Evolutionary conservation across 2,797 vertebrate species (phyloP), one percentile per base, ranked within the genome.

Genomic region (Eulemur mongoz): DNA sequence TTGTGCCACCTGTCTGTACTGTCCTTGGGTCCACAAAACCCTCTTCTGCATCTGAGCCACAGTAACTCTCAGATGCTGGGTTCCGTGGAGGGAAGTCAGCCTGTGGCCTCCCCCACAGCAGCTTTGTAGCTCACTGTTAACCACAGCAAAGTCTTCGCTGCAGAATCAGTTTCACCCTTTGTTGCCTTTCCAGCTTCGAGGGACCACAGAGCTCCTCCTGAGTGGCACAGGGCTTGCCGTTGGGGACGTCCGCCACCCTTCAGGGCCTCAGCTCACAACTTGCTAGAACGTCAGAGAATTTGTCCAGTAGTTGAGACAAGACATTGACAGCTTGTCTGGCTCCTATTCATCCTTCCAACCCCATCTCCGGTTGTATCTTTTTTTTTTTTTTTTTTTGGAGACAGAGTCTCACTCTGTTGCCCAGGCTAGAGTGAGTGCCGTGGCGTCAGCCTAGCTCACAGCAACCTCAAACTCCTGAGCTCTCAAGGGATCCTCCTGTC

Each of bases 11-110:
- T 15, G 99, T 99, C 96, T 99, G 99, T 17, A 99, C 99, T 0
- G 98, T 99, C 99, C 99, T 99, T 0, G 99, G 99, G 96, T 99
- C 99, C 91, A 99, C 99, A 27, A 99, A 99, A 97, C 99, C 99
- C 30, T 98, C 99, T 0, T 98, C 98, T 1, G 96, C 22, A 52
- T 95, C 89, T 38, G 98, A 98, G 43, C 98, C 97, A 0, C 99
- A 98, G 61, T 98, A 57, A 15, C 97, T 97, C 35, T 81, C 81
- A 10, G 97, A 93, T 5, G 92, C 20, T 9, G 94, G 98, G 86
- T 99, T 98, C 79, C 95, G 95, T 1, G 99, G 99, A 22, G 99
- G 99, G 95, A 98, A 99, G 82, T 99, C 99, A 10, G 99, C 98
- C 96, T 99, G 97, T 99, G 99, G 69, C 99, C 97, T 99, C 99